phyloP scores from a whole-genome alignment of 2,797 vertebrate genomes.

The Rhynchotus rufescens region DNA sequence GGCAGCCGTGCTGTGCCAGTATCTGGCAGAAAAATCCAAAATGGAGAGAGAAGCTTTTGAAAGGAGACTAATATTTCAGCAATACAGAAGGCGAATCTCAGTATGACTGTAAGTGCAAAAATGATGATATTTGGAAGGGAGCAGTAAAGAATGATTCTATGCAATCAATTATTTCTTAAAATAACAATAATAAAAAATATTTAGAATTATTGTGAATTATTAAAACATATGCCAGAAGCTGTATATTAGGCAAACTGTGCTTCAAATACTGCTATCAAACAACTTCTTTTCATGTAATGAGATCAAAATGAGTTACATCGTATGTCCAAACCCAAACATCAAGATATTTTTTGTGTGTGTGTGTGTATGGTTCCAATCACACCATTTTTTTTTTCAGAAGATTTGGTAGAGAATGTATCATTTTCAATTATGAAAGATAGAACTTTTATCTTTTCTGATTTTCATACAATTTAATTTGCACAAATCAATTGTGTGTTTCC shows the following conservation, averaged over 20 bases:
- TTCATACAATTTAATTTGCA: no score
- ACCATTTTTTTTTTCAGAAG: not conserved
- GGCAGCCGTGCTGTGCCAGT: constrained; percentile 95
- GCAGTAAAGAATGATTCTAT: not conserved
- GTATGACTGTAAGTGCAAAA: not conserved
- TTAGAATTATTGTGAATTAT: not conserved
- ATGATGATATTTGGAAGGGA: not conserved
- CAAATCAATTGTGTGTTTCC: not conserved
- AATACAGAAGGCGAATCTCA: not conserved
- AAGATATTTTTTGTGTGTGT: not conserved
- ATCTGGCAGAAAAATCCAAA: constrained; percentile 77
- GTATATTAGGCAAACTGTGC: not conserved
- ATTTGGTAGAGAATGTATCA: not conserved
- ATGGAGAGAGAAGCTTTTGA: not conserved
- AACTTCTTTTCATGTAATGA: not conserved
- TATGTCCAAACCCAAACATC: not conserved
- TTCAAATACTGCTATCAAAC: not conserved
- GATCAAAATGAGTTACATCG: not conserved
- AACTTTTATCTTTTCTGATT: not conserved
- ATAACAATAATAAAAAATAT: not conserved
- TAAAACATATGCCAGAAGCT: not conserved
- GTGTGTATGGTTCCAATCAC: not conserved
- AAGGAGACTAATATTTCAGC: not conserved
- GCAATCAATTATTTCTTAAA: not conserved
- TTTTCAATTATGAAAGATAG: not conserved